Base-by-base conservation (phyloP, 2,888 invertebrate genomes). In the Coelopa pilipes region DNA sequence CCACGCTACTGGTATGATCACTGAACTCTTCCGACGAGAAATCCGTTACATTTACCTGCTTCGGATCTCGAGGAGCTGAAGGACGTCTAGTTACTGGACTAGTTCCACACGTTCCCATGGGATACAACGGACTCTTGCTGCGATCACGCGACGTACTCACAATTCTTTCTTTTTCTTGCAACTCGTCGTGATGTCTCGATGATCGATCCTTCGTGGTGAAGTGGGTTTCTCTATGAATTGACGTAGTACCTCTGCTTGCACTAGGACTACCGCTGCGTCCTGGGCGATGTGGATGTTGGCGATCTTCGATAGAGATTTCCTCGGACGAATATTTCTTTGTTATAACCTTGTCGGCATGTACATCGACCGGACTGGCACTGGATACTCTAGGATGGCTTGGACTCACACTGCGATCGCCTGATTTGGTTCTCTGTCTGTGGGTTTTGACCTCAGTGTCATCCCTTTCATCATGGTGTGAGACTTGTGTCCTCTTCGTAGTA, bases 81-180 rank as follows among this genome's bases (percentile, higher is more conserved):
- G 53, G 53, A 9, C 53, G n/a, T 53, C 70, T 60, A 10, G 49
- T n/a, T 24, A 15, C 53, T 24, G 71, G 53, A 7, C 63, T 46
- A 9, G 63, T 53, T n/a, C 49, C 21, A 46, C 17, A n/a, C 13
- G 15, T 59, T 15, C 24, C 49, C 59, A 10, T 50, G n/a, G 34
- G 34, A 10, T 71, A 17, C 1, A 34, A n/a, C 59, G 82, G 80
- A 84, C 85, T 80, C 79, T 82, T 72, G 78, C 79, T 79, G 76
- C 80, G 75, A 79, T 79, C 81, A 84, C 88, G 53, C 11, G 74
- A 7, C 10, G 65, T 53, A n/a, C 15, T 34, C 21, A 62, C 53
- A 53, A 34, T 34, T 34, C 34, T 2, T 34, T 34, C 34, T 7
- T 34, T 34, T 7, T 13, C n/a, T 53, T 53, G 5, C 53, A 24